A percentile compares a stretch with the other conserved stretches of the same genome.
Conservation (phyloP, 2,113 vertebrate genomes). For the Cnemophilus loriae region DNA sequence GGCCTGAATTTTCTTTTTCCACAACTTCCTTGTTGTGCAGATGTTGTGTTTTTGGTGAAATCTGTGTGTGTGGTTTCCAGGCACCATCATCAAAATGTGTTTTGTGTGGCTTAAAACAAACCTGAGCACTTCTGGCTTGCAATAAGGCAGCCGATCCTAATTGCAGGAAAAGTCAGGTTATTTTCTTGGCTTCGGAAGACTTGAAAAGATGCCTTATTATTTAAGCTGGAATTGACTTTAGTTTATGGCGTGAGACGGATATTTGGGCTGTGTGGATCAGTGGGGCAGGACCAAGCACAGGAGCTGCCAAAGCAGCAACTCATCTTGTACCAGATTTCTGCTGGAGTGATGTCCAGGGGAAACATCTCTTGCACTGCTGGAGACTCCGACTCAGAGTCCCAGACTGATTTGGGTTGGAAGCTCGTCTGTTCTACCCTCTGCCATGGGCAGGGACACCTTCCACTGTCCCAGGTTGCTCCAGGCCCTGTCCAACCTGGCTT, state of each 20-base stretch:
- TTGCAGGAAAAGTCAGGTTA: background rate
- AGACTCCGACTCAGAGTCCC: background rate
- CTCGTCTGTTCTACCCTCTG: background rate
- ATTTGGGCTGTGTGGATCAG: background rate
- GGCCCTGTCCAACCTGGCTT: background rate
- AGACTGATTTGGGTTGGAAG: background rate
- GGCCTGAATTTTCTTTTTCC: background rate
- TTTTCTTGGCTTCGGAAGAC: background rate
- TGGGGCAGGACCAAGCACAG: background rate
- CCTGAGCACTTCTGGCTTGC: background rate
- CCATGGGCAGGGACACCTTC: background rate
- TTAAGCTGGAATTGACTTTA: background rate
- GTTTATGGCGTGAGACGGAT: fast-evolving
- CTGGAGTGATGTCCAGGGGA: fast-evolving
- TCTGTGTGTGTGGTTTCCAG: background rate
- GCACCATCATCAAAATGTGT: fast-evolving
- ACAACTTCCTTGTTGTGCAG: background rate
- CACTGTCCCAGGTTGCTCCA: background rate
- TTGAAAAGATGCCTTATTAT: background rate
- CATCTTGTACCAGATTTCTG: background rate
- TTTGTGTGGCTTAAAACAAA: background rate
- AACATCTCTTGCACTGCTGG: background rate
- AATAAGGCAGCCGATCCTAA: background rate
- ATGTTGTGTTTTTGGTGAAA: background rate
- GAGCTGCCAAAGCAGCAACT: background rate